Percentiles rank a stretch among this genome's conserved stretches.
These are phyloP conservation scores for Drosophila kanekoi DNA, from an alignment of 2,888 invertebrate species.

Conservation along the genomic window DNA sequence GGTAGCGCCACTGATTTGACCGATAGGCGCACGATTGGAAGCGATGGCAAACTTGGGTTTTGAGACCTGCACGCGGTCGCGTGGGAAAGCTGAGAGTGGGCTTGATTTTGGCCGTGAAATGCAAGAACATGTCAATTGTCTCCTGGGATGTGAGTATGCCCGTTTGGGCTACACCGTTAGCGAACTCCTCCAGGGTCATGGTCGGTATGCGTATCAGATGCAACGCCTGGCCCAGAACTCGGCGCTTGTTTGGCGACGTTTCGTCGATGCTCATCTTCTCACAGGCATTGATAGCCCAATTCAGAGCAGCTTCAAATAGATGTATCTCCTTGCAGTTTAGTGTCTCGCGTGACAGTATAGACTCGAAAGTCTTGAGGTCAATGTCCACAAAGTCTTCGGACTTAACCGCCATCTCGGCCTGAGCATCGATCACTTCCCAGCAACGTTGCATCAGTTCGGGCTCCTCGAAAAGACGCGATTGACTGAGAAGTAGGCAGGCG, in stretches of 20 bases:
- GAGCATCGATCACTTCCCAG: slow-evolving; percentile 98
- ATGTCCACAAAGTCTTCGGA: slow-evolving; percentile 98
- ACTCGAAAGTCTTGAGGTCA: slow-evolving; percentile 96
- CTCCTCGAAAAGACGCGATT: slow-evolving; percentile 97
- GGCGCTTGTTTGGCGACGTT: slow-evolving; percentile 91
- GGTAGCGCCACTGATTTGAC: slow-evolving; percentile 98
- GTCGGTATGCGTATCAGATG: slow-evolving; percentile 96
- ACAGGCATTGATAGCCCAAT: slow-evolving; percentile 98
- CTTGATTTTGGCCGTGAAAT: slow-evolving; percentile 96
- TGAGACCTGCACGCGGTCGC: slow-evolving; percentile 93
- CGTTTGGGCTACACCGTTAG: slow-evolving; percentile 97
- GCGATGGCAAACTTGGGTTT: slow-evolving; percentile 97
- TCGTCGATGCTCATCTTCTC: slow-evolving; percentile 92
- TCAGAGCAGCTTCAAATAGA: slow-evolving; percentile 94
- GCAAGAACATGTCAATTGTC: slow-evolving; percentile 97
- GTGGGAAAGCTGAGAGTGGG: slow-evolving; percentile 93
- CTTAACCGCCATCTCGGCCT: slow-evolving; percentile 97
- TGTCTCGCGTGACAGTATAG: slow-evolving; percentile 96
- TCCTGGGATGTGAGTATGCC: slow-evolving; percentile 96
- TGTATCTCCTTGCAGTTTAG: slow-evolving; percentile 97
- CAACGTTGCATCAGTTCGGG: slow-evolving; percentile 98
- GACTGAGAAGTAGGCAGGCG: slow-evolving; percentile 97
- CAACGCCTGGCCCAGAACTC: slow-evolving; percentile 91
- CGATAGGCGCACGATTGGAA: slow-evolving; percentile 98
- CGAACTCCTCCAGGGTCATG: slow-evolving; percentile 97